Conservation (phyloP, 2,113 vertebrate genomes). For the Lycocorax pyrrhopterus region DNA sequence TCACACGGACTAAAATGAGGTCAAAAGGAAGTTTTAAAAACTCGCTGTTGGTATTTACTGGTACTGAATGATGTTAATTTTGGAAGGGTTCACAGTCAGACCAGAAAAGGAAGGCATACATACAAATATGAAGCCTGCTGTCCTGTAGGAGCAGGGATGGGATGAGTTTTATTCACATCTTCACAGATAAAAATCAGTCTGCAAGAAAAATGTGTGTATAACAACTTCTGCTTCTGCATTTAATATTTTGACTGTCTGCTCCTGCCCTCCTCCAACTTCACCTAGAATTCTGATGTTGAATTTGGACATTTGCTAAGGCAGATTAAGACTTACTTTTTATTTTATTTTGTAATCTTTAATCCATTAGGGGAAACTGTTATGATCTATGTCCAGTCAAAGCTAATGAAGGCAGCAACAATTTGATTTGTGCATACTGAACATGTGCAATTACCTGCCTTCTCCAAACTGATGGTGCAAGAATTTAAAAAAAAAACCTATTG, state of each 20-base stretch:
- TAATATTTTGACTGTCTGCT: neutral
- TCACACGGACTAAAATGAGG: neutral
- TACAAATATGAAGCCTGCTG: neutral
- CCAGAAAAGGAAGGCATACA: neutral
- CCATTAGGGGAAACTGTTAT: neutral
- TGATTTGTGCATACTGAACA: neutral
- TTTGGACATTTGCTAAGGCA: neutral
- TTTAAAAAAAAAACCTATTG: neutral
- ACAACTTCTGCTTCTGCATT: neutral
- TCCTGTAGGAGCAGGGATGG: neutral
- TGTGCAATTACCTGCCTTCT: neutral
- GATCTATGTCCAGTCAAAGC: neutral
- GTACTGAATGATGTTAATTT: conserved; percentile 29
- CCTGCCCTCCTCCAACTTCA: neutral
- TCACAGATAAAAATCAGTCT: neutral
- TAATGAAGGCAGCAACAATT: neutral
- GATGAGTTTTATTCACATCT: neutral
- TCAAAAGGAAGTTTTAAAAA: conserved; percentile 38
- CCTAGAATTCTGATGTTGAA: neutral
- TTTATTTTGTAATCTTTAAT: neutral
- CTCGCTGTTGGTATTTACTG: conserved; percentile 6
- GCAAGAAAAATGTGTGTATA: neutral
- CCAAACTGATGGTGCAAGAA: neutral
- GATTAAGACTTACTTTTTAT: neutral
- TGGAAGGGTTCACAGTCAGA: neutral